Evolutionary conservation across 2,113 vertebrate species (phyloP), one percentile per base, ranked within the genome.

Genomic region (Psittacus erithacus): DNA sequence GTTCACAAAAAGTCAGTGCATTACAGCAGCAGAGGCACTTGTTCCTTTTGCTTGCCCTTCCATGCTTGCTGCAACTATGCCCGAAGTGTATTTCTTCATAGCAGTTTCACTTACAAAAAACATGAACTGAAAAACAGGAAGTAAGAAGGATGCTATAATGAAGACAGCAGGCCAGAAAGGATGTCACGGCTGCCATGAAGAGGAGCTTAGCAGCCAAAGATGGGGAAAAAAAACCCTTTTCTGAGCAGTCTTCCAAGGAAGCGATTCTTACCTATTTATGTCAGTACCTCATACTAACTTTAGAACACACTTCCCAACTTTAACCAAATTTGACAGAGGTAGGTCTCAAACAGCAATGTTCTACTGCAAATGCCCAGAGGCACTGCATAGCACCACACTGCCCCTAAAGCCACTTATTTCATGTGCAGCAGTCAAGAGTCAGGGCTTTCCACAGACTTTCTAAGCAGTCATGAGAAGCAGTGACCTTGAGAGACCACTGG

Each of bases 351-450:
- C 9, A 78, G 41, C 38, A 57, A 68, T 24, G 38, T 78, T 46
- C 52, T 52, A 17, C 8, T 46, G 18, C 90, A 89, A 82, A 74
- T 9, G 19, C 13, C 29, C 17, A 47, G 39, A 50, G 33, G 33
- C 35, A 39, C 6, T 3, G 2, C 4, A 6, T 19, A 47, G 16
- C 10, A 27, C 24, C 28, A 9, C 3, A 0, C 59, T 90, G 44
- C 23, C 33, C 29, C 13, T 70, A 44, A 85, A 79, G 16, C 8
- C 46, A 49, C 10, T 33, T n/a, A 59, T 44, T 52, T 38, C 47
- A 39, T 1, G 2, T 53, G n/a, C 41, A 57, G 38, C 41, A 87
- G 60, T 27, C 46, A 52, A 57, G 25, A n/a, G 18, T 25, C 85
- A 78, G n/a, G 49, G 38, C 49, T 87, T 70, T 55, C 52, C 63